phyloP scores from a whole-genome alignment of 2,797 vertebrate species.

The Crocidura indochinensis region DNA sequence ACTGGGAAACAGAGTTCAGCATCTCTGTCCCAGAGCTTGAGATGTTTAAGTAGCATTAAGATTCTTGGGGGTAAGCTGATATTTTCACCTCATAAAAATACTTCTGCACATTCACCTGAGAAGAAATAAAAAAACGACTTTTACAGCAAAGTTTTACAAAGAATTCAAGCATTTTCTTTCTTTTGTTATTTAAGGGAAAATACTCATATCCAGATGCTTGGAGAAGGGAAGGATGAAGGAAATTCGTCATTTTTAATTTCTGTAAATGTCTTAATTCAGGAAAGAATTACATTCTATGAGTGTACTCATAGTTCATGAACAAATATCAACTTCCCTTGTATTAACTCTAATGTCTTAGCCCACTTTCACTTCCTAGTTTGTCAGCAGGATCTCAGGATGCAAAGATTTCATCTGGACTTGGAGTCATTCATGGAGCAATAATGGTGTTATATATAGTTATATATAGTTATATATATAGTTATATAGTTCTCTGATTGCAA shows the following conservation, averaged over 20 bases:
- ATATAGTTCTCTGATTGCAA: not conserved
- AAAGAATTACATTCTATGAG: slow-evolving; percentile 13
- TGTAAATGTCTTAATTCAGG: slow-evolving; percentile 15
- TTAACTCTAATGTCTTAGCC: not conserved
- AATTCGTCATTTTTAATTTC: slow-evolving; percentile 64
- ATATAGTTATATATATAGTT: too few relatives aligned
- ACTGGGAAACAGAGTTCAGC: slow-evolving; percentile 23
- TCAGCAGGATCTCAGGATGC: not conserved
- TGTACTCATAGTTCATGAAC: not conserved
- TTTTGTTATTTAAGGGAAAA: slow-evolving; percentile 57
- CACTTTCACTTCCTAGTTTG: not conserved
- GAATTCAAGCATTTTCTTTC: slow-evolving; percentile 82
- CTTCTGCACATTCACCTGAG: slow-evolving; percentile 85
- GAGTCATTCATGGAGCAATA: not conserved
- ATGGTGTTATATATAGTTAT: not conserved
- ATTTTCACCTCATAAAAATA: slow-evolving; percentile 91
- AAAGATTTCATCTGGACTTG: not conserved
- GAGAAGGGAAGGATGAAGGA: slow-evolving; percentile 6
- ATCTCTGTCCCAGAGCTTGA: slow-evolving; percentile 49
- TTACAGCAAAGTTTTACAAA: slow-evolving; percentile 85
- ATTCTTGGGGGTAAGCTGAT: slow-evolving; percentile 89
- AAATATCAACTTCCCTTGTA: slow-evolving; percentile 1
- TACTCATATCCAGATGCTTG: slow-evolving; percentile 79
- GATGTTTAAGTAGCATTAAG: slow-evolving; percentile 85
- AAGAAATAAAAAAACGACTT: slow-evolving; percentile 85